Evolutionary conservation across 2,113 vertebrate genomes (phyloP).

Genomic region (Ginglymostoma cirratum): DNA sequence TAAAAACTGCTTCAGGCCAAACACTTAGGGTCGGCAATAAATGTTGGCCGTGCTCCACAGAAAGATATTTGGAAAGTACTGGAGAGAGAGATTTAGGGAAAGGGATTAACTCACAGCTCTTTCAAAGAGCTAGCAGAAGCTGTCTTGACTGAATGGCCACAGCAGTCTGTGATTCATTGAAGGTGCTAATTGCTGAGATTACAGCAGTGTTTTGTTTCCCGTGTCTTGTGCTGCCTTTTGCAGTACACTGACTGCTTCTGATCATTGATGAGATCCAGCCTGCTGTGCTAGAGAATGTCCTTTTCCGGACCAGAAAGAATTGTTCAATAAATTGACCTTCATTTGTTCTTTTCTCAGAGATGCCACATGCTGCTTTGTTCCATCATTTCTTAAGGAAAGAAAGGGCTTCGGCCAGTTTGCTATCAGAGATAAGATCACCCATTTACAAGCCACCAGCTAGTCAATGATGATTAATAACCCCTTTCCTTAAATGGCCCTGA

Average conservation of each 20-base stretch:
- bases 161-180: not conserved
- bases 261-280: not conserved
- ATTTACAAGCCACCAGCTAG: slow-evolving; percentile 56
- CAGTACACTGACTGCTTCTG: not conserved
- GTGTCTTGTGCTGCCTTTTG: not conserved
- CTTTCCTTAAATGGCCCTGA: slow-evolving; percentile 42
- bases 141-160: not conserved
- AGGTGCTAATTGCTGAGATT: not conserved
- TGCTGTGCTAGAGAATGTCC: not conserved
- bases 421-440: slow-evolving; percentile 61
- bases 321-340: slow-evolving; percentile 51
- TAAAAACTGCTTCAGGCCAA: not conserved
- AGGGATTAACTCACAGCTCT: not conserved
- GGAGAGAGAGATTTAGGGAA: not conserved
- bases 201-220: not conserved
- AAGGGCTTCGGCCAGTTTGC: slow-evolving; percentile 46
- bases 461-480: slow-evolving; percentile 57
- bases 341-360: slow-evolving; percentile 58
- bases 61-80: not conserved
- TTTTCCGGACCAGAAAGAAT: not conserved
- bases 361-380: slow-evolving; percentile 54
- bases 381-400: slow-evolving; percentile 54
- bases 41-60: too few species aligned
- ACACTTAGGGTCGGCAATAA: too few species aligned
- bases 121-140: not conserved